Percentiles rank a stretch among this genome's conserved stretches.
phyloP scores from a whole-genome alignment of 1,140 invertebrate genomes.

The Heterodera schachtii region DNA sequence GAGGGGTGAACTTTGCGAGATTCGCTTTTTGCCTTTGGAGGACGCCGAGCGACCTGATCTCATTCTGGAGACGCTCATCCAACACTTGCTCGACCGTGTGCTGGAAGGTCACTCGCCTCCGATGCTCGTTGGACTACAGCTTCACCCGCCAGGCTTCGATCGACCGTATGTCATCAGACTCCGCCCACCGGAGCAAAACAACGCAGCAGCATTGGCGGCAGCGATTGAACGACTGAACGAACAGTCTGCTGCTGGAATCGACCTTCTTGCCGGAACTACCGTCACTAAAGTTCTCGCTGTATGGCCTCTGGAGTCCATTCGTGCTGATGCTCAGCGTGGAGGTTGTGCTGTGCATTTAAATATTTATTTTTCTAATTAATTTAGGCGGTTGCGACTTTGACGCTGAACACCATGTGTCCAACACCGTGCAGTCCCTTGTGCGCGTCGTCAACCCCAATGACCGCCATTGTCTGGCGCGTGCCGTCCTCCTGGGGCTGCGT shows the following conservation, averaged over 20 bases:
- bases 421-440: not conserved
- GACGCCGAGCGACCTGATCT: too few species aligned
- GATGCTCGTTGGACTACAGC: not conserved
- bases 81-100: not conserved
- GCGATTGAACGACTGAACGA: constrained; percentile 13
- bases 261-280: not conserved
- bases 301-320: not conserved
- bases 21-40: not conserved
- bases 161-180: not conserved
- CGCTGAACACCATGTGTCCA: not conserved
- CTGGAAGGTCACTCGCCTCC: not conserved
- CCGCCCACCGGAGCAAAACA: not conserved
- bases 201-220: constrained; percentile 8
- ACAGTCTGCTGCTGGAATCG: not conserved
- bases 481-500: not conserved
- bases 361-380: not conserved
- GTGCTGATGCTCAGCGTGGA: not conserved
- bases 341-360: not conserved
- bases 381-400: not conserved
- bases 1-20: not conserved
- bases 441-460: not conserved
- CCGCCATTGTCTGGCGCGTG: not conserved
- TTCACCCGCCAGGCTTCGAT: too few species aligned
- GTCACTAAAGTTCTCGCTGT: not conserved
- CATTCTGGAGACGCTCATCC: not conserved